Evolutionary conservation across 2,888 invertebrate genomes (phyloP), one percentile per base, ranked within the genome.

Genomic region (Aporophyla lueneburgensis): DNA sequence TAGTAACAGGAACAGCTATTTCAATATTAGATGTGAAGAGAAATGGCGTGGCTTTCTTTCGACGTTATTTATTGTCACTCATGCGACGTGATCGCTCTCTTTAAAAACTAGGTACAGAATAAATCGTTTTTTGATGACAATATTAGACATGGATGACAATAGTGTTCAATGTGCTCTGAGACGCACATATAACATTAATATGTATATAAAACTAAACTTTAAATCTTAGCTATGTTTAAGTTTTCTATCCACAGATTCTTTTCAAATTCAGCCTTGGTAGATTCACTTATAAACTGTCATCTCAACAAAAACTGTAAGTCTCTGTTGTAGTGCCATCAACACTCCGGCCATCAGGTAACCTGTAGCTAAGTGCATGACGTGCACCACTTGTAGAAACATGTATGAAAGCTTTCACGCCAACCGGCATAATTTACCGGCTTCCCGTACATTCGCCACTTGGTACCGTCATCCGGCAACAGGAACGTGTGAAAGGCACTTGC

Each of bases 1-100:
- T 7, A 21, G 1, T 40, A 24, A 21, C 24, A 40, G 53, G 49
- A 49, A 46, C 24, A 58, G 21, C 24, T 21, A 58, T 74, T 56
- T 73, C 21, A 58, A 58, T 49, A 58, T 46, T 74, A 51, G 16
- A 5, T 24, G 53, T 46, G 71, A 71, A 24, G 33, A 54, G 76
- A 21, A 49, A 49, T 40, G 24, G 21, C 24, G 49, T 53, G 9
- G 53, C 43, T 59, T 53, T 54, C 24, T 24, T 73, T 56, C 5
- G 33, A 54, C 21, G 24, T 24, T 24, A 76, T 49, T 33, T 49
- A 74, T 40, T 75, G 46, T 27, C 61, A 21, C 19, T 54, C 62
- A 46, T 5, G 53, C 72, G 24, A 49, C 14, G 10, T 56, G 19
- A 71, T 49, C 58, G 73, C 72, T 58, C 24, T 49, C 10, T 56